Evolutionary conservation across 2,113 vertebrate species (phyloP).

Genomic region (Hippocampus comes): DNA sequence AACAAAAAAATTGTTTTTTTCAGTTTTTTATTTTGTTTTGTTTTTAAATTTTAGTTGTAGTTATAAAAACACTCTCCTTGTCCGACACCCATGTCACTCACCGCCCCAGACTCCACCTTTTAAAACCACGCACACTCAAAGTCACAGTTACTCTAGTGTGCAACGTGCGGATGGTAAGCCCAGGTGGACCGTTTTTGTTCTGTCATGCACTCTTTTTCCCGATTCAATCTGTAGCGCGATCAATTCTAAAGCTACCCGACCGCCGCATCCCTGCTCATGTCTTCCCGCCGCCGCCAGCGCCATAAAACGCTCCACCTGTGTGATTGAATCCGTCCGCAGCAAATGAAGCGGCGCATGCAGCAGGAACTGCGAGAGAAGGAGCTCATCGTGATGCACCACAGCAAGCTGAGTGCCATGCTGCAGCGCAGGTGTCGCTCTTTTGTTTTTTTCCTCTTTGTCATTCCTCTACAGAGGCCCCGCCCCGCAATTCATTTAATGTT

Average conservation of each 20-base stretch:
- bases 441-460: neutral
- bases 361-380: conserved; percentile 80
- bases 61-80: neutral
- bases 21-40: too few species aligned
- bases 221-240: too few species aligned
- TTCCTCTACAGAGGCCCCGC: neutral
- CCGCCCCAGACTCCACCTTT: neutral
- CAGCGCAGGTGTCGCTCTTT: conserved; percentile 75
- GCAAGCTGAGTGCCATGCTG: conserved; percentile 75
- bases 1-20: too few species aligned
- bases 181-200: too few species aligned
- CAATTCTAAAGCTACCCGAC: too few species aligned
- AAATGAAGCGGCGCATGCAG: conserved; percentile 71
- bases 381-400: conserved; percentile 75
- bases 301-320: conserved; percentile 17
- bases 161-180: too few species aligned
- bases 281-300: neutral
- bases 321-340: conserved; percentile 65
- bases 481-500: conserved; percentile 4
- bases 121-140: neutral
- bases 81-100: neutral
- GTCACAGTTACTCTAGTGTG: too few species aligned
- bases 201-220: too few species aligned
- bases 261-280: neutral
- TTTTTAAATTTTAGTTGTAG: too few species aligned